Evolutionary conservation across 1,140 invertebrate genomes (phyloP), one percentile per base, ranked within the genome.

Genomic region (Drosophila rufa): DNA sequence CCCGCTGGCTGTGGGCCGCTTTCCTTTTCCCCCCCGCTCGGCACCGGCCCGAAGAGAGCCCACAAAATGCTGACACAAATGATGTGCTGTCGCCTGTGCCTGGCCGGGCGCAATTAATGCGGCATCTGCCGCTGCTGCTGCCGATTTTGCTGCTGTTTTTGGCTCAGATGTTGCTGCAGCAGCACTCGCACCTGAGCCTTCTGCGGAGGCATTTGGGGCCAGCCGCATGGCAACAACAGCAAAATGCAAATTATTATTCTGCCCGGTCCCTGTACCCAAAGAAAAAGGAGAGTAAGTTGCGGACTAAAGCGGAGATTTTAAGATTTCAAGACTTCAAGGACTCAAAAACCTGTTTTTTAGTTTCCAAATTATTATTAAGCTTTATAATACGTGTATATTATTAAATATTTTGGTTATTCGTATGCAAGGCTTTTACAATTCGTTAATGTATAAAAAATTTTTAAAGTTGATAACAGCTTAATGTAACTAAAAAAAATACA

Each of bases 61-160:
- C 40, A 73, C 55, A 42, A 74, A 74, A 73, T 60, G 70, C 70
- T 74, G 70, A 75, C 73, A 75, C 73, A 79, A 79, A 79, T 79
- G 66, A 79, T 79, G 76, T 55, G 75, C 75, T 55, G 75, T 64
- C 53, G 53, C 14, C 76, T 53, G 57, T 71, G 59, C 67, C 60
- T 73, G 67, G 73, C 66, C 76, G 53, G 67, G 75, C 59, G 67
- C 76, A 79, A 79, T 79, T 79, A 79, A 79, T 79, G 75, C 75
- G 75, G 67, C 75, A 79, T 62, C 53, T 79, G 71, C 40, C 46
- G 40, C 3, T 47, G 43, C n/a, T 50, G 19, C 27, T 61, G 12
- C n/a, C 38, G 14, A 30, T 46, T 33, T 27, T 58, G 66, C 65
- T 71, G 45, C 45, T 71, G 51, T 58, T 71, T 70, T 69, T 59